These are phyloP conservation scores for Orchestes rusci DNA, from an alignment of 2,888 invertebrate genomes.

Conservation along the genomic window DNA sequence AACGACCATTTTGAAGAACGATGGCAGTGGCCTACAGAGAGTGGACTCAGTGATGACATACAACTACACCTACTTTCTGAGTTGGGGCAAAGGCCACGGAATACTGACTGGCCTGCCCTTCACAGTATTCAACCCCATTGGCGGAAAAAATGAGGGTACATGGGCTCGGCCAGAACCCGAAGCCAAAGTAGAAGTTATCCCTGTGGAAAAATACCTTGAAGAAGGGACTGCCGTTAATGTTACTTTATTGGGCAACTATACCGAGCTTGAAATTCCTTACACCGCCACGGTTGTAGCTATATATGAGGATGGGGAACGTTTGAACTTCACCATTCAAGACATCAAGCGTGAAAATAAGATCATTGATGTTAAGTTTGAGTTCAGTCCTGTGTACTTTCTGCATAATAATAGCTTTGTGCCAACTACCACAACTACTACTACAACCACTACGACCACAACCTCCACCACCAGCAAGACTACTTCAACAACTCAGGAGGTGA, in stretches of 20 bases:
- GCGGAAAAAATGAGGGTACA: slow-evolving; percentile 50
- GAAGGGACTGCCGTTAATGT: slow-evolving; percentile 79
- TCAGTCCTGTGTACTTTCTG: slow-evolving; percentile 70
- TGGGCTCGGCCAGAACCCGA: slow-evolving; percentile 59
- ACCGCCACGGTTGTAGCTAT: slow-evolving; percentile 62
- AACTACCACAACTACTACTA: slow-evolving; percentile 58
- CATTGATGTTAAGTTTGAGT: slow-evolving; percentile 61
- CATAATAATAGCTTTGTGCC: slow-evolving; percentile 71
- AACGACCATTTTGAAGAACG: slow-evolving; percentile 44
- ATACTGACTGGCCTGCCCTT: slow-evolving; percentile 65
- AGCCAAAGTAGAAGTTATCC: slow-evolving; percentile 50
- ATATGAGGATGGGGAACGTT: slow-evolving; percentile 56
- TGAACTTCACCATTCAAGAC: slow-evolving; percentile 55
- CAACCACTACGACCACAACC: slow-evolving; percentile 45
- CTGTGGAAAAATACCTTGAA: slow-evolving; percentile 53
- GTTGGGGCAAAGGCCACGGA: slow-evolving; percentile 74
- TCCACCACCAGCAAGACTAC: slow-evolving; percentile 45
- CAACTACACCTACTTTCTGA: slow-evolving; percentile 59
- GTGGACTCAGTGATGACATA: slow-evolving; percentile 70
- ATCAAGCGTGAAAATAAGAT: slow-evolving; percentile 59
- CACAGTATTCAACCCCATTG: slow-evolving; percentile 53
- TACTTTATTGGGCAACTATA: slow-evolving; percentile 65
- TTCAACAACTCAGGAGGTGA: slow-evolving; percentile 17
- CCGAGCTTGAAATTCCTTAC: slow-evolving; percentile 68
- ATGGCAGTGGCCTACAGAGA: slow-evolving; percentile 45